phyloP scores from a whole-genome alignment of 35 echinoderm and acorn worm genomes.

The Apostichopus californicus region DNA sequence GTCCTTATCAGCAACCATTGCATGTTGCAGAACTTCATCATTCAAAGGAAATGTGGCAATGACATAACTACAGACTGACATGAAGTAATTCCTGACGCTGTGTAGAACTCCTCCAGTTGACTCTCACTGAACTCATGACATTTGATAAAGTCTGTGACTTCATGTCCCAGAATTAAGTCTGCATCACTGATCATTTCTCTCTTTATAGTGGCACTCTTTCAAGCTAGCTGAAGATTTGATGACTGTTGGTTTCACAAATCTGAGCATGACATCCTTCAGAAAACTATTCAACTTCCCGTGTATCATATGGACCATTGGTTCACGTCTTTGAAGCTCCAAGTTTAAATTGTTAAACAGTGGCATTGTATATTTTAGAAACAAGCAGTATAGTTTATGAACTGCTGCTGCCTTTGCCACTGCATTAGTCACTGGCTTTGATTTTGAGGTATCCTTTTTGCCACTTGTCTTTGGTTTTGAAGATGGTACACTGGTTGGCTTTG shows the following conservation, averaged over 20 bases:
- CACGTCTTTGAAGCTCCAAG: constrained; percentile 45
- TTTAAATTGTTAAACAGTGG: constrained; percentile 34
- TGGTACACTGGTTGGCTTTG: constrained; percentile 47
- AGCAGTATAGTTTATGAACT: constrained; percentile 39
- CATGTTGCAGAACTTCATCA: neutral
- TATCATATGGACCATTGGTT: constrained; percentile 4
- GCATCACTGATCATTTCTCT: neutral
- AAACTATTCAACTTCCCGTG: neutral
- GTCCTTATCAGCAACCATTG: neutral
- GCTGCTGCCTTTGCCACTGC: neutral
- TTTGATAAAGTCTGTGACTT: neutral
- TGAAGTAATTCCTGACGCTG: constrained; percentile 8
- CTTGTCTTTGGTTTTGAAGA: constrained; percentile 21
- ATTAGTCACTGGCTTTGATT: too few relatives aligned
- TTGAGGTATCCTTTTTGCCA: too few relatives aligned
- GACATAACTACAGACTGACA: neutral
- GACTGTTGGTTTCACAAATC: constrained; percentile 34
- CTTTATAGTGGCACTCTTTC: neutral
- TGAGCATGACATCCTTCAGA: constrained; percentile 49
- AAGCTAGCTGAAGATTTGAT: neutral
- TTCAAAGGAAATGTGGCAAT: too few relatives aligned
- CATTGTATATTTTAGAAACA: constrained; percentile 54
- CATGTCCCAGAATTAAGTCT: neutral
- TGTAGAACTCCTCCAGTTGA: neutral
- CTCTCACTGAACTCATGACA: neutral